phyloP scores from a whole-genome alignment of 2,797 vertebrate genomes.

The Spinus pinus region DNA sequence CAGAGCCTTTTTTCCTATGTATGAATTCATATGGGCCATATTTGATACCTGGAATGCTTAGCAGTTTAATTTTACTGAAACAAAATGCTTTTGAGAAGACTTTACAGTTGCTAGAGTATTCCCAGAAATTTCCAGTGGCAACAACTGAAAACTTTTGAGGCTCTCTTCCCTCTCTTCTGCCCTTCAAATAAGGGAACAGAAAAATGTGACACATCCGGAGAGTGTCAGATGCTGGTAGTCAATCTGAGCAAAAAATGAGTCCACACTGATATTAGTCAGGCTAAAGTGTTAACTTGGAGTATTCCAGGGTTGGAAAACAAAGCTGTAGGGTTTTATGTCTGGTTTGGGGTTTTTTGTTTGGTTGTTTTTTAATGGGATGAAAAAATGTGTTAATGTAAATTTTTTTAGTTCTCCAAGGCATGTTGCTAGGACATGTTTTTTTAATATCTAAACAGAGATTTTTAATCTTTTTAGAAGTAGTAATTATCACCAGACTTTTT shows the following conservation, averaged over 20 bases:
- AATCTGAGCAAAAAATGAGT: background rate
- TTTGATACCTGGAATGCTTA: background rate
- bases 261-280: background rate
- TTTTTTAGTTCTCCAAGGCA: background rate
- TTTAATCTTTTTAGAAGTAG: background rate
- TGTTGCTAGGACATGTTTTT: background rate
- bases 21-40: background rate
- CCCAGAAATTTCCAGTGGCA: background rate
- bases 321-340: background rate
- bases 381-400: background rate
- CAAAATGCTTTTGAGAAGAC: background rate
- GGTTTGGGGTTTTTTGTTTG: background rate
- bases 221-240: background rate
- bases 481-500: background rate
- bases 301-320: background rate
- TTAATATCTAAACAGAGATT: background rate
- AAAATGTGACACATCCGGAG: background rate
- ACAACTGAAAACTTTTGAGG: background rate
- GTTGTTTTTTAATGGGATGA: background rate
- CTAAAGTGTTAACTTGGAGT: background rate
- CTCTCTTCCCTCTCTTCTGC: background rate
- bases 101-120: background rate
- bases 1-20: background rate
- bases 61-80: background rate
- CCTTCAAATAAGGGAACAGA: constrained; percentile 2